Conservation (phyloP, 2,888 invertebrate genomes). For the Apocheima hispidaria region DNA sequence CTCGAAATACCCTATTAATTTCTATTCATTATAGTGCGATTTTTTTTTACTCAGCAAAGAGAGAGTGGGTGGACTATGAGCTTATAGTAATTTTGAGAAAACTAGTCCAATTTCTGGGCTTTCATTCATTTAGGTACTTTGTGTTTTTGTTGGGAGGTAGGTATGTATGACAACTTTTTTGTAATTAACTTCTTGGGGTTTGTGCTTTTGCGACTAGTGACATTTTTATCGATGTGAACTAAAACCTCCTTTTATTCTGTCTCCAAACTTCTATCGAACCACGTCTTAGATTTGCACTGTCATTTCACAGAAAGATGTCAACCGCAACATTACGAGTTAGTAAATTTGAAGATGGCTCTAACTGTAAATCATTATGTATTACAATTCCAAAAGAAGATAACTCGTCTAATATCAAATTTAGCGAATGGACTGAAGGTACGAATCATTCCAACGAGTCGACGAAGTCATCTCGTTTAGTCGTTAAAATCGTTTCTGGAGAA, state of each 20-base stretch:
- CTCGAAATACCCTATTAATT: no score
- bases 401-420: conserved; percentile 57
- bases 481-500: conserved; percentile 71
- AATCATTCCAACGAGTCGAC: conserved; percentile 57
- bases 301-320: conserved; percentile 67
- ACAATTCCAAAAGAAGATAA: conserved; percentile 64
- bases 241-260: conserved; percentile 21
- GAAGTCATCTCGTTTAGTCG: conserved; percentile 70
- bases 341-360: conserved; percentile 72
- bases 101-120: neutral
- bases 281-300: conserved; percentile 35
- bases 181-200: no score
- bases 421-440: conserved; percentile 72
- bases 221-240: conserved; percentile 1
- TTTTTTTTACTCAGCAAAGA: no score
- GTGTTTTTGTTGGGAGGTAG: neutral
- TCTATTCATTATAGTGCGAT: no score
- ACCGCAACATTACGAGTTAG: conserved; percentile 75
- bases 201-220: no score
- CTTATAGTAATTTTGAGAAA: neutral
- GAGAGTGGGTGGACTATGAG: no score
- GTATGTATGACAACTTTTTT: conserved; percentile 15
- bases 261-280: conserved; percentile 31
- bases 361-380: conserved; percentile 71
- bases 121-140: no score